Base-by-base conservation (phyloP, 2,888 invertebrate genomes). In the Hedya salicella region DNA sequence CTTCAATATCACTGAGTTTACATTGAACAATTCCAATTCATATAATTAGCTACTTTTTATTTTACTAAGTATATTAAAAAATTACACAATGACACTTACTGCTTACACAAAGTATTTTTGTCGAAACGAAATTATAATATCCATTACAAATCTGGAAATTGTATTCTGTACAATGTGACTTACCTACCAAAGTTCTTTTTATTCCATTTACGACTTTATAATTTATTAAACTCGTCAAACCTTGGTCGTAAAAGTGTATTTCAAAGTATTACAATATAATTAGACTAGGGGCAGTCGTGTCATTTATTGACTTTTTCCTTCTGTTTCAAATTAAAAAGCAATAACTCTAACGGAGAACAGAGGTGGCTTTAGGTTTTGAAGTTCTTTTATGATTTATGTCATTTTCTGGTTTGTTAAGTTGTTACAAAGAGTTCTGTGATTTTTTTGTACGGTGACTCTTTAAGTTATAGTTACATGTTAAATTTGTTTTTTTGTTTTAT, bases 291-390 rank as follows among this genome's bases (percentile, higher is more conserved):
- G 36, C 44, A 16, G 57, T 52, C 42, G 19, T 49, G 53, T 40
- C 40, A 32, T 61, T 61, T 44, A 54, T 54, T 40, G 66, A 42
- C 46, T 66, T 53, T 60, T 66, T 66, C 66, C 66, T 39, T 66
- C 60, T 66, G 66, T 54, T 66, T 66, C 53, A 54, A 66, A 66
- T 61, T 61, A 66, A 54, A 66, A 61, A 53, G 48, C 53, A 60
- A 66, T 66, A 66, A 66, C 66, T 54, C 48, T 48, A 44, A n/a
- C 19, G 19, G 6, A 54, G 60, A 54, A 61, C 60, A 60, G 50
- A 30, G 17, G n/a, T 39, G 44, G 42, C 42, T 39, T 44, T 53
- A 44, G 25, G 44, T 25, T 40, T 62, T 9, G 52, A 46, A 19
- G n/a, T 19, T 17, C 2, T 16, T 50, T n/a, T 42, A 32, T 46